Base-by-base conservation (phyloP, 2,797 vertebrate species). In the Spondyliosoma cantharus region DNA sequence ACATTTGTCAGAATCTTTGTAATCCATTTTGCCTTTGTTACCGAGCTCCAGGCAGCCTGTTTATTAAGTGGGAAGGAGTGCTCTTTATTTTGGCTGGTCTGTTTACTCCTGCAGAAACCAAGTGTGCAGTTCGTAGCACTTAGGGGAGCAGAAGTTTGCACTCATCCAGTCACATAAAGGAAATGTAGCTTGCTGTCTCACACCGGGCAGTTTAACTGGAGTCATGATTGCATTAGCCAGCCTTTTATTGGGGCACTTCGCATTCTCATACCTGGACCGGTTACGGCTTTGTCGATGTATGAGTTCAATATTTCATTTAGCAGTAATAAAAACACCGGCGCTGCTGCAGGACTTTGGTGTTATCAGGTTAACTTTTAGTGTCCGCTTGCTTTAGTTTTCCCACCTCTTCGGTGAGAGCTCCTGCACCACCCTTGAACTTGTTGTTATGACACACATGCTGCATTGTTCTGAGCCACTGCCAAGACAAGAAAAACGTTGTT, bases 91-190 rank as follows among this genome's bases (percentile, higher is more conserved):
- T 20, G 16, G 8, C 61, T 59, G 63, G 29, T 66, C 29, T 42
- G 24, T 62, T 73, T 69, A 24, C 46, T 67, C 56, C 71, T 50
- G 53, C 46, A 71, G 52, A 67, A 63, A n/a, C 73, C 32, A 1
- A 27, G 65, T 85, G 61, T 74, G 45, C 43, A 70, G 29, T 68
- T 75, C 76, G 74, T 72, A 78, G 73, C 71, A 52, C 71, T 76
- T 62, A 54, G 13, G 57, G 62, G 63, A 84, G 25, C 46, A 59
- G 62, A 54, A 49, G 27, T 73, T 73, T 80, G 14, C 58, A 22
- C 69, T 70, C 56, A 14, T 88, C 29, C 37, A 45, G 56, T 57
- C 82, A 57, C 49, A 70, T 43, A 76, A 60, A 80, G 71, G 7
- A 79, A 82, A 57, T 63, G 37, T 5, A 42, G 15, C 37, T 16